Base-by-base conservation (phyloP, 2,797 vertebrate species). In the Anabas testudineus region DNA sequence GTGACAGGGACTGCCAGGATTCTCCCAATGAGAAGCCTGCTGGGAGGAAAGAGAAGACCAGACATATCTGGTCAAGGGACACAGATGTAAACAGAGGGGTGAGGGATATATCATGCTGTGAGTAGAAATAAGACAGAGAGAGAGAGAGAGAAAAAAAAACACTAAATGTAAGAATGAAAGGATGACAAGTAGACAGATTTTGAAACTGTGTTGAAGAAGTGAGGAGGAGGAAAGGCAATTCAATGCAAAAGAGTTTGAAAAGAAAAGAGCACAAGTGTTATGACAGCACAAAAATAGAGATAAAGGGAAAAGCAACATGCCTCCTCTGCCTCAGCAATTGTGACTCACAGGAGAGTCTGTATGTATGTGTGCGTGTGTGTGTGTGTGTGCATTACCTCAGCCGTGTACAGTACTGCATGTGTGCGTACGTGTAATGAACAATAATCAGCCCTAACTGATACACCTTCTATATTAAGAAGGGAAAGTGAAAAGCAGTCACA, bases 391-490 rank as follows among this genome's bases (percentile, higher is more conserved):
- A 32, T 42, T 42, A 42, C 16, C 42, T n/a, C 18, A 19, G 43
- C 48, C 46, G 42, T 55, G 4, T 45, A 18, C 22, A 32, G 36
- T 13, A 7, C n/a, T 32, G 13, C 19, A 30, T 26, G n/a, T 70
- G 54, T 46, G 57, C 28, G 57, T 32, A 54, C 1, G 18, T 58
- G 56, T 71, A 54, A 77, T 71, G 21, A 81, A 66, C 51, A 57
- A 71, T 69, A 72, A 83, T 7, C 46, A 49, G 7, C 39, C 12
- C 41, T 45, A 60, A 49, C 62, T 66, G 43, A 43, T 30, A n/a
- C 41, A 54, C 58, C 74, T 74, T 84, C 85, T 88, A 85, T 87
- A 90, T 86, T 87, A 90, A 74, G 85, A 92, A 82, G 56, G 66
- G 67, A 76, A 88, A 78, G 81, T 87, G 90, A 87, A 89, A 91